Base-by-base conservation (phyloP, 2,888 invertebrate genomes). In the Euplexia lucipara region DNA sequence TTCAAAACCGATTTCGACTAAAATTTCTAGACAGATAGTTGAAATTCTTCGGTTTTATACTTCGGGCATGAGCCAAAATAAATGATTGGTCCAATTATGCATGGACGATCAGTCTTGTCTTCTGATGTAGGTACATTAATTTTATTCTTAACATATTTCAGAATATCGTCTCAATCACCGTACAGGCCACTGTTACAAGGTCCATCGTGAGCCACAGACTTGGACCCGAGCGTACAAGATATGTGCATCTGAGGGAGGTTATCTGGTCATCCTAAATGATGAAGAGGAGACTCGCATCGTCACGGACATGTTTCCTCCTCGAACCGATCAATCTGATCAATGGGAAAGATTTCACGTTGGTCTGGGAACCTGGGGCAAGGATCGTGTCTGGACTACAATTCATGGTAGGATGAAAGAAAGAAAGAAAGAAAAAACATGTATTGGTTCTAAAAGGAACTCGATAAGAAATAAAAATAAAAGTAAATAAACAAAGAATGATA, bases 131-230 rank as follows among this genome's bases (percentile, higher is more conserved):
- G n/a, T n/a, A n/a, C n/a, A n/a, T n/a, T n/a, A n/a, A n/a, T n/a
- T n/a, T 32, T 12, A 1, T 3, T 32, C 9, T 30, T 14, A 10
- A 8, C 10, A n/a, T 2, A 18, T 70, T 75, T 10, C 53, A 71
- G 70, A 53, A 14, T 71, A 71, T 41, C 35, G 26, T 4, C 18
- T 60, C 2, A 42, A 75, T 35, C 16, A 60, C 7, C 44, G 26
- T 8, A 70, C 71, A 18, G 70, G 76, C n/a, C 75, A 70, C 18
- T 71, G 76, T 39, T 71, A 71, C 20, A 71, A 75, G 20, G 10
- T 60, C 1, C 70, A 71, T 18, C 8, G 0, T 2, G 41, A 51
- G 0, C n/a, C 8, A 3, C 32, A 41, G 10, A 20, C 20, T 0
- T 71, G 71, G 71, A 4, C 18, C 3, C 52, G 53, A 0, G 71